These are phyloP conservation scores for Poeciliopsis paucimaculata DNA, from an alignment of 2,797 vertebrate genomes.

Conservation along the genomic window DNA sequence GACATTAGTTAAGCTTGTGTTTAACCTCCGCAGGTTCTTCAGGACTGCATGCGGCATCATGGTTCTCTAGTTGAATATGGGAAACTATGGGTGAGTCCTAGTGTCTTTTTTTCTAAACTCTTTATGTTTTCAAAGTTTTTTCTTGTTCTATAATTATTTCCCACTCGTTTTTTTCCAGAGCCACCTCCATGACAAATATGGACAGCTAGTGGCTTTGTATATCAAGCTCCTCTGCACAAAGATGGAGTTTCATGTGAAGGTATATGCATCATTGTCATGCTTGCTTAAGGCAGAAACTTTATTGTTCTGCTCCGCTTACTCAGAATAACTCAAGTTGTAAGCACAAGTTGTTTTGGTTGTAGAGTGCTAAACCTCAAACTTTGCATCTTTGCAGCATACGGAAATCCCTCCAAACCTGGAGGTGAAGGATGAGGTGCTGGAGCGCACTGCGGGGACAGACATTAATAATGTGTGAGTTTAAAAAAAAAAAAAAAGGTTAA, in stretches of 20 bases:
- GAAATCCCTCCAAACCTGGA: conserved; percentile 92
- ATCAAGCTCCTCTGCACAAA: conserved; percentile 90
- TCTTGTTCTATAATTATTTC: background rate
- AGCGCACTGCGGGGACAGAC: conserved; percentile 90
- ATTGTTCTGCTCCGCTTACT: background rate
- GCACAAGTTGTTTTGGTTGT: background rate
- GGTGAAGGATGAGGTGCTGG: conserved; percentile 89
- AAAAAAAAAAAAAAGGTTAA: conserved; percentile 3
- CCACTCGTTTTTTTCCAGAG: conserved; percentile 73
- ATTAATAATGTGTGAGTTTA: conserved; percentile 94
- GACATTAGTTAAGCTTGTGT: background rate
- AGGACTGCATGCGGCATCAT: conserved; percentile 96
- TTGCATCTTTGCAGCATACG: conserved; percentile 79
- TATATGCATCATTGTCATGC: conserved; percentile 47
- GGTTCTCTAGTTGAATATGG: conserved; percentile 89
- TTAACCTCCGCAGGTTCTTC: conserved; percentile 85
- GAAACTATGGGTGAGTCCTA: conserved; percentile 88
- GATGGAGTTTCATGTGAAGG: conserved; percentile 94
- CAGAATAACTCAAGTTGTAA: background rate
- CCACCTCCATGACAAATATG: conserved; percentile 90
- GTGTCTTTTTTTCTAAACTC: background rate
- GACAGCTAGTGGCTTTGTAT: conserved; percentile 90
- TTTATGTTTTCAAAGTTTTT: background rate
- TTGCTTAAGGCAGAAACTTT: background rate
- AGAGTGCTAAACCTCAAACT: conserved; percentile 13